phyloP scores from a whole-genome alignment of 2,797 vertebrate genomes.

The Pempheris klunzingeri region DNA sequence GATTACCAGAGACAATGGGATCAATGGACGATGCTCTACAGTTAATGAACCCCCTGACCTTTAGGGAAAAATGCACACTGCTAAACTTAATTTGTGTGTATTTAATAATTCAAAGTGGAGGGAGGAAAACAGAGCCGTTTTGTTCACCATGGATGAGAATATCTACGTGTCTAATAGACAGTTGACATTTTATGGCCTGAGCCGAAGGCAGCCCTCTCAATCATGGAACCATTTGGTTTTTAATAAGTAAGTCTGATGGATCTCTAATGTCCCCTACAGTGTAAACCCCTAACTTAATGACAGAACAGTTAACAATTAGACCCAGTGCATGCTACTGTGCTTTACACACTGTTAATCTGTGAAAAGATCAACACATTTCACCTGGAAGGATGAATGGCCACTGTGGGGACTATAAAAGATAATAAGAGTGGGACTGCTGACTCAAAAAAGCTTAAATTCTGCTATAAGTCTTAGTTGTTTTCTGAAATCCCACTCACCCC shows the following conservation, averaged over 20 bases:
- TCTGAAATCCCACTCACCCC: constrained; percentile 89
- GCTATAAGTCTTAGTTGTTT: neutral
- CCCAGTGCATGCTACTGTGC: neutral
- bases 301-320: constrained; percentile 47
- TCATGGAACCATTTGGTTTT: constrained; percentile 76
- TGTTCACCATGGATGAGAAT: constrained; percentile 75
- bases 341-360: constrained; percentile 32
- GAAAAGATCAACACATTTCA: neutral
- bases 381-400: neutral
- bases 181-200: constrained; percentile 83
- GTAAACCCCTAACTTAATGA: constrained; percentile 49
- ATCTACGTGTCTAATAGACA: constrained; percentile 81
- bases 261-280: constrained; percentile 68
- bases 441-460: neutral
- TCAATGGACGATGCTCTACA: constrained; percentile 78
- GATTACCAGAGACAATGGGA: constrained; percentile 75
- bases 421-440: constrained; percentile 10
- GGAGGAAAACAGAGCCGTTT: constrained; percentile 76
- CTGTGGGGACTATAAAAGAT: constrained; percentile 20
- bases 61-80: constrained; percentile 80
- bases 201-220: constrained; percentile 78
- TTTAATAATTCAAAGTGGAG: constrained; percentile 88
- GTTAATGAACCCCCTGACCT: constrained; percentile 87
- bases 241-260: constrained; percentile 83
- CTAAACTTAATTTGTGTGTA: constrained; percentile 84